These are phyloP conservation scores for Sylvilagus bachmani DNA, from an alignment of 2,113 vertebrate species.

Conservation along the genomic window DNA sequence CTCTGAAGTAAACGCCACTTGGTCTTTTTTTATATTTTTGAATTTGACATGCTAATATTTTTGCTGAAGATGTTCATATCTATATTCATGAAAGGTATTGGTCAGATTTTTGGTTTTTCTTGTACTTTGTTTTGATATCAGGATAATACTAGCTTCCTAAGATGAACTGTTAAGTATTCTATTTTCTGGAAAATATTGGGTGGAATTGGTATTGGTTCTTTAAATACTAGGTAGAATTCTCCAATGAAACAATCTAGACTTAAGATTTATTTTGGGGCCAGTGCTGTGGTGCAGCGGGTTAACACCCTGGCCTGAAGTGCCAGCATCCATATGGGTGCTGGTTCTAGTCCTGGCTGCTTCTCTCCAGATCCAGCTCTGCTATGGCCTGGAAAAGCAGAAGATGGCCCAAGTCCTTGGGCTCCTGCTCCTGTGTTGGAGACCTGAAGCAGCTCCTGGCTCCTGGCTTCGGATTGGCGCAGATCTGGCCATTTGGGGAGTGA, in stretches of 20 bases:
- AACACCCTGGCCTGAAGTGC: too few species aligned
- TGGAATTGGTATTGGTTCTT: neutral
- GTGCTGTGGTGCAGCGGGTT: too few species aligned
- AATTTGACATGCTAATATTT: neutral
- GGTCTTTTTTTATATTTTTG: neutral
- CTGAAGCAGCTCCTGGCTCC: too few species aligned
- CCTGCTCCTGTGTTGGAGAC: too few species aligned
- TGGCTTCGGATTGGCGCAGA: too few species aligned
- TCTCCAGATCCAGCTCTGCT: too few species aligned
- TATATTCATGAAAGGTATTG: neutral
- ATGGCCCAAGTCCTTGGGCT: too few species aligned
- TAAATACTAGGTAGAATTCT: neutral
- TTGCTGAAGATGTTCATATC: neutral
- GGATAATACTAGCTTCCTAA: neutral
- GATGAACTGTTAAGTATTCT: neutral
- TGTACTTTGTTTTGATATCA: neutral
- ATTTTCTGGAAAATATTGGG: neutral
- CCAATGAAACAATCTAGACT: neutral
- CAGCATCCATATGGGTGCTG: too few species aligned
- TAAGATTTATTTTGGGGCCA: neutral
- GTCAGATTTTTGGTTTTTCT: neutral
- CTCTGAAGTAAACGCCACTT: neutral
- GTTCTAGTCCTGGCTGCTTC: too few species aligned
- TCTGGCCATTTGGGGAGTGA: too few species aligned
- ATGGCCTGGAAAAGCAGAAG: too few species aligned